Evolutionary conservation across 2,797 vertebrate species (phyloP).

Genomic region (Neosalanx taihuensis): DNA sequence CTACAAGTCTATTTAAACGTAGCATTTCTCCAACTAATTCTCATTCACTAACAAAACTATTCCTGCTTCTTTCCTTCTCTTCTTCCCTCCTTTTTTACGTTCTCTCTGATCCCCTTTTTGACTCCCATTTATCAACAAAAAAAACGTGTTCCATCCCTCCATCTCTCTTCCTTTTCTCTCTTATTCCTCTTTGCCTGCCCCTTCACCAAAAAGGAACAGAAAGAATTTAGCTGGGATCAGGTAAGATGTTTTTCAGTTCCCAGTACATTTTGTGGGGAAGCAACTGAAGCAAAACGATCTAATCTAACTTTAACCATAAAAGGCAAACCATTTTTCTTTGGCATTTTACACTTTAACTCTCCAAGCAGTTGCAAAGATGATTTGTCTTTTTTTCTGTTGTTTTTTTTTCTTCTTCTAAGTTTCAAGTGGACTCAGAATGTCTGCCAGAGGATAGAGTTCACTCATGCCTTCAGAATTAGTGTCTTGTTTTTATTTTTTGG

Average conservation of each 20-base stretch:
- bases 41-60: slow-evolving; percentile 69
- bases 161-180: slow-evolving; percentile 23
- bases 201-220: slow-evolving; percentile 65
- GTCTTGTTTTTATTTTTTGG: not conserved
- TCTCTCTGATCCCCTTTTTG: slow-evolving; percentile 12
- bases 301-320: too few relatives aligned
- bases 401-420: too few relatives aligned
- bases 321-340: too few relatives aligned
- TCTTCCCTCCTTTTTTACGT: slow-evolving; percentile 28
- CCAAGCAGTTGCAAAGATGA: too few relatives aligned
- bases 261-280: not conserved
- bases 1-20: slow-evolving; percentile 63
- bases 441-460: not conserved
- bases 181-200: slow-evolving; percentile 24
- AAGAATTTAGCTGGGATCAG: slow-evolving; percentile 79
- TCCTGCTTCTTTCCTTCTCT: slow-evolving; percentile 54
- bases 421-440: not conserved
- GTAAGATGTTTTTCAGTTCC: slow-evolving; percentile 46
- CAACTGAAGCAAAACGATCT: too few relatives aligned
- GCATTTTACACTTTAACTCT: too few relatives aligned
- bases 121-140: slow-evolving; percentile 49
- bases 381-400: too few relatives aligned
- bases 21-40: slow-evolving; percentile 66
- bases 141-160: slow-evolving; percentile 29
- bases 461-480: not conserved